Base-by-base conservation (phyloP, 2,113 vertebrate genomes). In the Cyanoderma ruficeps region DNA sequence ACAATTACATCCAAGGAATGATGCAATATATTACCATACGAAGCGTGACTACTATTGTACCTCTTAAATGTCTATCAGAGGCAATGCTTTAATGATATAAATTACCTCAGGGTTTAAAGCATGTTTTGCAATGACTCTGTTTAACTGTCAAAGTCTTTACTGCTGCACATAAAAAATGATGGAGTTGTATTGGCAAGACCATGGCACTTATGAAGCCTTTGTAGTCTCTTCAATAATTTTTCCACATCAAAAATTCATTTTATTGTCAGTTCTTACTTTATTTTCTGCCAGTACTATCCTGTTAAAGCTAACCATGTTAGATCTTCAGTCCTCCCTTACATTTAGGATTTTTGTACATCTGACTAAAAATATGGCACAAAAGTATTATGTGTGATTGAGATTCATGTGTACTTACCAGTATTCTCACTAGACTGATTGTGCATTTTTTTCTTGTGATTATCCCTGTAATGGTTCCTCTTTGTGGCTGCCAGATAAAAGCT, bases 81-180 rank as follows among this genome's bases (percentile, higher is more conserved):
- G 24, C 91, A 72, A 82, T 82, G 30, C 28, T 96, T 92, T 97
- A 93, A 96, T 95, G 81, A 95, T 72, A 96, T 96, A 92, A 94
- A 97, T 96, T 97, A 93, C 42, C 89, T 87, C 50, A 87, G 74
- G 53, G 61, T 71, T 85, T 63, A 91, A 63, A 97, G 65, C 39
- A 69, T 96, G 95, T 96, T 97, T 97, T 96, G 65, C 81, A 94
- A 35, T 90, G 83, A 86, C 72, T 96, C 64, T 21, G 30, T 91
- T 67, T 90, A 91, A 72, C 68, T 97, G 89, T 97, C 94, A 97
- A 94, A 97, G 93, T 50, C 75, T 91, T 96, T 92, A 95, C 33
- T 94, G 67, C 85, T 82, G 65, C 35, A 90, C 52, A 83, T 95
- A 94, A 93, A 97, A 97, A 97, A 92, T 89, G 71, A 90, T 27